phyloP scores from a whole-genome alignment of 2,888 invertebrate genomes.

The Chaitophorus viminalis region DNA sequence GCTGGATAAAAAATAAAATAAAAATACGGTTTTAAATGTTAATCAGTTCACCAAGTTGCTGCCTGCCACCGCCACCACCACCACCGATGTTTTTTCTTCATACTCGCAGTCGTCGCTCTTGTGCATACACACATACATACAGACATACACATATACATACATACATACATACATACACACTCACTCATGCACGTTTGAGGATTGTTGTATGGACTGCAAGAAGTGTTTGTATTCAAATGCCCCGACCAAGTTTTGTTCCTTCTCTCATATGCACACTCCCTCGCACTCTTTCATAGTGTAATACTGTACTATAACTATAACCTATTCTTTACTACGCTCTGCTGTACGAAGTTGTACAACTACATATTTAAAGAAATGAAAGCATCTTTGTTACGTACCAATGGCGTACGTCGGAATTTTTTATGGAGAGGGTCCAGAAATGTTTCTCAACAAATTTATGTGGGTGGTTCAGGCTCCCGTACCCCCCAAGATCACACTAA shows the following conservation, averaged over 20 bases:
- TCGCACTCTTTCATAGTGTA: neutral
- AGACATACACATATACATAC: neutral
- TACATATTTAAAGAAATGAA: neutral
- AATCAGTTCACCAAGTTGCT: constrained; percentile 47
- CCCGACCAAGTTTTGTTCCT: constrained; percentile 20
- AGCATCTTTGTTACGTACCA: neutral
- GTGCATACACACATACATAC: neutral
- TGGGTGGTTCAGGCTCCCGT: no score
- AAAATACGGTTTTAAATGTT: constrained; percentile 51
- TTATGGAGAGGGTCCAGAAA: no score
- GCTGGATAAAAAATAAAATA: neutral
- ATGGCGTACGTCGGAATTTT: no score
- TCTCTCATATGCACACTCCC: neutral
- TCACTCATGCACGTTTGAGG: neutral
- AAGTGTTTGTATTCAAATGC: constrained; percentile 52
- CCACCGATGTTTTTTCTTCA: constrained; percentile 1
- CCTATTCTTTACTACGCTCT: neutral
- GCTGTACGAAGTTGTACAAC: constrained; percentile 10
- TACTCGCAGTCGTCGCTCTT: neutral
- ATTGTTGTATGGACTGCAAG: constrained; percentile 10
- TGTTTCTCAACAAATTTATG: no score
- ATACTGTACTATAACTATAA: constrained; percentile 6
- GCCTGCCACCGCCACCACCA: neutral
- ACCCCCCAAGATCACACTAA: no score
- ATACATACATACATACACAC: neutral